Evolutionary conservation across 1,140 invertebrate species (phyloP), one percentile per base, ranked within the genome.

Genomic region (Atta colombica): DNA sequence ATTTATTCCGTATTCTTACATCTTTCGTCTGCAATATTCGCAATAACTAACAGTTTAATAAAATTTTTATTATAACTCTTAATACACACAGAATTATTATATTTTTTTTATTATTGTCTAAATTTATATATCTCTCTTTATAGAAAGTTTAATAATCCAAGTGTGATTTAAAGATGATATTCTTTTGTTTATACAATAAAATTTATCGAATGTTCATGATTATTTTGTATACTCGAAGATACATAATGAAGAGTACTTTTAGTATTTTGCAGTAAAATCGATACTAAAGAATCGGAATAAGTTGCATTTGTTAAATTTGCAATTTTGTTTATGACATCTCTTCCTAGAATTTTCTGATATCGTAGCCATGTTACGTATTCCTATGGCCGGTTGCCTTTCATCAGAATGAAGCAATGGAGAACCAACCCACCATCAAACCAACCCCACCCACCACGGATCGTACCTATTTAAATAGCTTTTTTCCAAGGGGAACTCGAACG

Each of bases 401-500:
- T 92, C 63, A 71, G 89, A 92, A 95, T 95, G 91, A 94, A 94
- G 94, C 93, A 92, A 94, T 93, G 94, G 89, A 94, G 90, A 92
- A 94, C 89, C 89, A 89, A 92, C 90, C 90, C 89, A 85, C 91
- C 88, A 91, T 93, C 90, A 87, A 90, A 86, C 85, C 86, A 87
- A 92, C 91, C 75, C 88, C 87, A 90, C 87, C 88, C 89, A 91
- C 87, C 77, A 80, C 85, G 93, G 90, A 92, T 93, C 93, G 93
- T 94, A 93, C 92, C 93, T 94, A 95, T 95, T 95, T 94, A 95
- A 94, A 95, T 94, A 92, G 94, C 93, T 94, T 94, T 94, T 94
- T 94, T 94, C 92, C 92, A 93, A 94, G 93, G 93, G 93, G 92
- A 94, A 84, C 89, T 88, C 71, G 87, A 90, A 93, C 82, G 89